phyloP scores from a whole-genome alignment of 2,888 invertebrate genomes.

The Meliscaeva auricollis region DNA sequence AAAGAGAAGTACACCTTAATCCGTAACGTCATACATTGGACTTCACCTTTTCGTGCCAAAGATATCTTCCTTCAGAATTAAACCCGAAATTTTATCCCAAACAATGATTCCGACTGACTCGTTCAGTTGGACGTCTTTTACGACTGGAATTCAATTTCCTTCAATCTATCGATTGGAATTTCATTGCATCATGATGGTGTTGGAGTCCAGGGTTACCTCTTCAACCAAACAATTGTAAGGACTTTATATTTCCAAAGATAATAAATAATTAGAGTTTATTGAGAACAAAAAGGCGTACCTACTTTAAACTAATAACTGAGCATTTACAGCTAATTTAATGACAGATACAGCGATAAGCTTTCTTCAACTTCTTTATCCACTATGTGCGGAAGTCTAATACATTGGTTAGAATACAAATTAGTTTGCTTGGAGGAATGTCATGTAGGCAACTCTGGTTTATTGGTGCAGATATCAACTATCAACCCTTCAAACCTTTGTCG shows the following conservation, averaged over 20 bases:
- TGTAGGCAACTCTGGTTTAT: background rate
- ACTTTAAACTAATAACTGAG: too few relatives aligned
- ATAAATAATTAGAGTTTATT: too few relatives aligned
- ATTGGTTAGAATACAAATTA: too few relatives aligned
- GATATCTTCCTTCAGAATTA: conserved; percentile 13
- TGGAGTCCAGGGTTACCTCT: background rate
- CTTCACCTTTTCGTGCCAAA: conserved; percentile 1
- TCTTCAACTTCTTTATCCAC: too few relatives aligned
- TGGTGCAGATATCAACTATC: conserved; percentile 1
- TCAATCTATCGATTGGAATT: conserved; percentile 47
- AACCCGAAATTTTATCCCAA: conserved; percentile 5
- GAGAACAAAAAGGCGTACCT: too few relatives aligned
- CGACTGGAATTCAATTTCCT: conserved; percentile 57
- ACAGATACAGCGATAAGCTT: too few relatives aligned
- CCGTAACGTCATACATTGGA: conserved; percentile 8
- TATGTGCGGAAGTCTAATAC: too few relatives aligned
- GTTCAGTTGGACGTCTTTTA: conserved; percentile 21
- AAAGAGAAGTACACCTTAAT: conserved; percentile 7
- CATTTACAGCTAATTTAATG: too few relatives aligned
- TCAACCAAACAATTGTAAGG: too few relatives aligned
- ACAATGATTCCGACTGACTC: conserved; percentile 3
- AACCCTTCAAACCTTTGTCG: background rate
- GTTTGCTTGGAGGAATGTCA: too few relatives aligned
- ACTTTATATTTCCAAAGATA: too few relatives aligned
- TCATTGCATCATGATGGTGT: conserved; percentile 3